Base-by-base conservation (phyloP, 1,140 invertebrate genomes). In the Zophobas morio region DNA sequence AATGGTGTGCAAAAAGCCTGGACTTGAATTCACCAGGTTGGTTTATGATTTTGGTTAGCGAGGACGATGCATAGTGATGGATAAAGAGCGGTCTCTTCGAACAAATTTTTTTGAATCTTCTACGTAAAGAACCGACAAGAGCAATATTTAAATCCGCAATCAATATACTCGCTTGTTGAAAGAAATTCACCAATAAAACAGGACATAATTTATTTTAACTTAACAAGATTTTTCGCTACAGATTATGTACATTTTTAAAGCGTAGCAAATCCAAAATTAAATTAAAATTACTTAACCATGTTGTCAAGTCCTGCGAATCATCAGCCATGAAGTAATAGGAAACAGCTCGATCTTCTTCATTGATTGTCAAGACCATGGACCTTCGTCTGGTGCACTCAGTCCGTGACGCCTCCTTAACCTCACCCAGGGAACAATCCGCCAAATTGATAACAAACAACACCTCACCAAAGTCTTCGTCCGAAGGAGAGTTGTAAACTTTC, bases 111-210 rank as follows among this genome's bases (percentile, higher is more conserved):
- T 47, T 20, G 73, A 76, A 76, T 79, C 79, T 70, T 60, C 79
- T 75, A 75, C 72, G 75, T 54, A 78, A 39, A 42, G 53, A 47
- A 46, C 8, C 57, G 47, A 77, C 71, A 57, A 70, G 74, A 75
- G 76, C 78, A 76, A 81, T 80, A 80, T 81, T 81, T 77, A 81
- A 81, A 81, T 81, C 76, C 20, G 20, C 20, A 20, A 20, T 20
- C 20, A 20, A 20, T 20, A 20, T 20, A 20, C 20, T 20, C 20
- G 20, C 20, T 20, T 20, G 20, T 20, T 20, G 20, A 20, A 20
- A 20, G 20, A 20, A 20, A 20, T 20, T 20, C 20, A 20, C 20
- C 20, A 20, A 20, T 20, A 20, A 20, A 20, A 20, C 20, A 77
- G 71, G 66, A 1, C 3, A 20, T 5, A 34, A 4, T 57, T 57